Conservation (phyloP, 1,140 invertebrate genomes). For the Diorhabda carinulata region DNA sequence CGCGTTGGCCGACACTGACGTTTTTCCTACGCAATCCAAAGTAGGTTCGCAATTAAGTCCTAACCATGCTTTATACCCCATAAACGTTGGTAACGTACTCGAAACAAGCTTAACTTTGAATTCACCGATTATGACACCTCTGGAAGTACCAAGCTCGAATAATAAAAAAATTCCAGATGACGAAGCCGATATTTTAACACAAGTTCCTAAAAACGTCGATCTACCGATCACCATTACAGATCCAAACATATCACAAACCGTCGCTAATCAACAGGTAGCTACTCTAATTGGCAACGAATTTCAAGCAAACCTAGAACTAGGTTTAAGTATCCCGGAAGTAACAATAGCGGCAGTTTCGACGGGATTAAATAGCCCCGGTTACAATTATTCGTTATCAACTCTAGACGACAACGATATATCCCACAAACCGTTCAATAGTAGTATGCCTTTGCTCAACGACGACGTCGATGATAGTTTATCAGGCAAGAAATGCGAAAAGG, state of each 20-base stretch:
- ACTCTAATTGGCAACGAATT: conserved; percentile 47
- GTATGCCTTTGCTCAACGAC: conserved; percentile 42
- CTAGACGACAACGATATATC: conserved; percentile 39
- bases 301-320: conserved; percentile 61
- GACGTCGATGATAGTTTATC: conserved; percentile 25
- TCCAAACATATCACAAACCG: conserved; percentile 55
- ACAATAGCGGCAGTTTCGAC: conserved; percentile 53
- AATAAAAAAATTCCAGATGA: conserved; percentile 47
- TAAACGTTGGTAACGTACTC: conserved; percentile 57
- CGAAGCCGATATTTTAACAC: conserved; percentile 45
- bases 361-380: conserved; percentile 41
- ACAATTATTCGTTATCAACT: conserved; percentile 40
- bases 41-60: conserved; percentile 47
- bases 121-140: conserved; percentile 75
- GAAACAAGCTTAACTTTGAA: conserved; percentile 70
- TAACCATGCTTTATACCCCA: conserved; percentile 49
- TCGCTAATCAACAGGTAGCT: conserved; percentile 47
- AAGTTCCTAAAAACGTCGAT: conserved; percentile 52
- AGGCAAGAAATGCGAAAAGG: conserved; percentile 4
- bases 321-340: conserved; percentile 66
- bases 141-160: conserved; percentile 64
- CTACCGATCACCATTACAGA: conserved; percentile 54
- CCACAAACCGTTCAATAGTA: conserved; percentile 38
- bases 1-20: conserved; percentile 70
- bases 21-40: conserved; percentile 54